Evolutionary conservation across 2,113 vertebrate genomes (phyloP).

Genomic region (Montifringilla adamsi): DNA sequence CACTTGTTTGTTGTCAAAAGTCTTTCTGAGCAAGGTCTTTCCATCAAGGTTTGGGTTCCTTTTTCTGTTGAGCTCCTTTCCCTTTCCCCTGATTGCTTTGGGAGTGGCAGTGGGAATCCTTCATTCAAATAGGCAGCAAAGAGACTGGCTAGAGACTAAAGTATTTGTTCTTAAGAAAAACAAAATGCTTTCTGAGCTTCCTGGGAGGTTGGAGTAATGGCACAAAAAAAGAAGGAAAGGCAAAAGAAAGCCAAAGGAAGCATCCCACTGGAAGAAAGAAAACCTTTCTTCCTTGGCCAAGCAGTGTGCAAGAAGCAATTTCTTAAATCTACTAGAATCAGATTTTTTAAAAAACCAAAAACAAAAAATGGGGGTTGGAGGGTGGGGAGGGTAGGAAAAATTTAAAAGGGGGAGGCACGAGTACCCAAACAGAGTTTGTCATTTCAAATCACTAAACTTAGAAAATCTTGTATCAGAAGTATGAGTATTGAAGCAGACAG

Average conservation of each 20-base stretch:
- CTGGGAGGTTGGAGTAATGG: not conserved
- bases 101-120: not conserved
- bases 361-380: not conserved
- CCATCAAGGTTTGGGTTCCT: not conserved
- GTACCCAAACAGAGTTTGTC: not conserved
- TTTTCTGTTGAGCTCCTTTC: not conserved
- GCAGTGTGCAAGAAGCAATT: not conserved
- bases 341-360: not conserved
- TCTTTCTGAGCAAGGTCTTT: not conserved
- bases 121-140: not conserved
- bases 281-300: not conserved
- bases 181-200: not conserved
- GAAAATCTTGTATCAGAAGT: not conserved
- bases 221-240: not conserved
- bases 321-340: not conserved
- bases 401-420: rapidly evolving
- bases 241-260: not conserved
- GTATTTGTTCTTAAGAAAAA: not conserved
- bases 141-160: not conserved
- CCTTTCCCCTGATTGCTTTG: not conserved
- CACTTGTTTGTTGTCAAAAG: not conserved
- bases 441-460: not conserved
- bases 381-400: rapidly evolving
- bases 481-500: not conserved
- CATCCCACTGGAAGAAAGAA: not conserved